phyloP scores from a whole-genome alignment of 2,797 vertebrate genomes.

The Sus cebifrons region DNA sequence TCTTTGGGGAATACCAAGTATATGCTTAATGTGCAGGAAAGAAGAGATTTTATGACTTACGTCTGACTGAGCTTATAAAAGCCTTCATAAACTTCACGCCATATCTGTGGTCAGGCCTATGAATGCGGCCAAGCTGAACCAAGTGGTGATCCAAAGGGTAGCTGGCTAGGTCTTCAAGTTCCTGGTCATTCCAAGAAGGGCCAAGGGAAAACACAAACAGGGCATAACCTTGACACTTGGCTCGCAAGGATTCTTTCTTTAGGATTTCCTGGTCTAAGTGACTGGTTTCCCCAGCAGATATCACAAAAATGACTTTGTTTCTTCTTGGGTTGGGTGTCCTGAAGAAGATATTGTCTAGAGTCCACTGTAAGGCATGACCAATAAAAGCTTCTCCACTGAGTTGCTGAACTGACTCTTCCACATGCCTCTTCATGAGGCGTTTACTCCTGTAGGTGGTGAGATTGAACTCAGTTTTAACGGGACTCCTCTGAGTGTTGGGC shows the following conservation, averaged over 20 bases:
- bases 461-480: slow-evolving; percentile 86
- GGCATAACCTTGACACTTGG: slow-evolving; percentile 89
- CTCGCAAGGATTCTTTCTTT: slow-evolving; percentile 82
- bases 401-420: slow-evolving; percentile 74
- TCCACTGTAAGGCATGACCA: slow-evolving; percentile 86
- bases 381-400: slow-evolving; percentile 79
- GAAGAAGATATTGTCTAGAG: slow-evolving; percentile 86
- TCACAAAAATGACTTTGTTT: slow-evolving; percentile 87
- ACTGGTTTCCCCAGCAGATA: slow-evolving; percentile 87
- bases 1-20: neutral
- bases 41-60: slow-evolving; percentile 86
- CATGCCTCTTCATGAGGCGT: slow-evolving; percentile 84
- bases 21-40: neutral
- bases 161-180: slow-evolving; percentile 87
- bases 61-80: slow-evolving; percentile 87
- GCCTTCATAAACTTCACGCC: slow-evolving; percentile 85
- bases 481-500: slow-evolving; percentile 60
- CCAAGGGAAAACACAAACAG: slow-evolving; percentile 89
- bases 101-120: slow-evolving; percentile 87
- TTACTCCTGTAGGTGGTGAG: slow-evolving; percentile 84
- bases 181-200: slow-evolving; percentile 76
- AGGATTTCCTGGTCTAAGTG: slow-evolving; percentile 83
- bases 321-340: slow-evolving; percentile 78
- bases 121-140: slow-evolving; percentile 87
- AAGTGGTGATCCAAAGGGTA: slow-evolving; percentile 88